A percentile compares a stretch with the other conserved stretches of the same genome.
These are phyloP conservation scores for Drosophila equinoxialis DNA, from an alignment of 1,140 invertebrate genomes.

Conservation along the genomic window DNA sequence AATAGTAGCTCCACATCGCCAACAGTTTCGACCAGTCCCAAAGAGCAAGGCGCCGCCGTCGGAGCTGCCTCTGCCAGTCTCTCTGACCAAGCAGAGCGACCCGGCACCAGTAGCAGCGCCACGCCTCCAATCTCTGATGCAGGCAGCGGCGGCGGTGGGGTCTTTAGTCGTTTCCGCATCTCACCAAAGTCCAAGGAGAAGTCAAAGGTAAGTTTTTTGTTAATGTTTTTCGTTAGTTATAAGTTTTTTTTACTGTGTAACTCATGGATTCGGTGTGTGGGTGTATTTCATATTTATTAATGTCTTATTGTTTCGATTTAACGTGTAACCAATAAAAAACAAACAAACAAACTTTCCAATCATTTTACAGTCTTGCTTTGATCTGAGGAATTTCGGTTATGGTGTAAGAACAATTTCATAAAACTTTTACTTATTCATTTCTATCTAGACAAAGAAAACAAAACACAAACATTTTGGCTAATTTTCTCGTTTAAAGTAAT, in stretches of 20 bases:
- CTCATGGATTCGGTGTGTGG: constrained; percentile 19
- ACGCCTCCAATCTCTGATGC: constrained; percentile 66
- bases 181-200: constrained; percentile 88
- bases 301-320: constrained; percentile 46
- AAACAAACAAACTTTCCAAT: constrained; percentile 44
- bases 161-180: constrained; percentile 86
- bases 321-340: constrained; percentile 11
- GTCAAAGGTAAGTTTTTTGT: constrained; percentile 85
- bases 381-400: constrained; percentile 83
- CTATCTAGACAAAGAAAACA: constrained; percentile 15
- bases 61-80: constrained; percentile 50
- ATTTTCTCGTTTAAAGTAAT: background rate
- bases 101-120: constrained; percentile 73
- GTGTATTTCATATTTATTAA: constrained; percentile 29
- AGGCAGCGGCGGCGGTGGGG: constrained; percentile 61
- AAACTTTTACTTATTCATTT: background rate
- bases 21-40: constrained; percentile 50
- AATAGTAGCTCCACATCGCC: constrained; percentile 29
- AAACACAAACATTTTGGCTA: background rate
- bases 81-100: constrained; percentile 79
- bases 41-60: constrained; percentile 49
- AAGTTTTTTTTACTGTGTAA: constrained; percentile 21
- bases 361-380: constrained; percentile 84
- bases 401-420: constrained; percentile 81
- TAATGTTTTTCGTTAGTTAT: constrained; percentile 15